Evolutionary conservation across 2,888 invertebrate species (phyloP).

Genomic region (Ectemnius lituratus): DNA sequence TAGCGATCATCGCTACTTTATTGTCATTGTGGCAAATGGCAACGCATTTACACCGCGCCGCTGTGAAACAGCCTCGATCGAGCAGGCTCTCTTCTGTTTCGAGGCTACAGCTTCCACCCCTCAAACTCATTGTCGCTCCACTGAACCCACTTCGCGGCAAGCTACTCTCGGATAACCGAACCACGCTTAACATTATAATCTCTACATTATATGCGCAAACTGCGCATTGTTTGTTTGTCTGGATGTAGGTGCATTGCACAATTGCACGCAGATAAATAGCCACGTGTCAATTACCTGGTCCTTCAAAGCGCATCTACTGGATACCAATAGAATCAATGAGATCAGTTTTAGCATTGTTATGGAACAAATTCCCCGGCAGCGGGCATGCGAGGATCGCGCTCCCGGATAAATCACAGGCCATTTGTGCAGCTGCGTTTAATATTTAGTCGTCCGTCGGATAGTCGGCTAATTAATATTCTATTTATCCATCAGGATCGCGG

Average conservation of each 20-base stretch:
- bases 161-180: neutral
- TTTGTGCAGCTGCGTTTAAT: conserved; percentile 50
- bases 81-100: neutral
- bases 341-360: conserved; percentile 38
- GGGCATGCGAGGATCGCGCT: neutral
- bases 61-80: conserved; percentile 23
- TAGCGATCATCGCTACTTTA: conserved; percentile 39
- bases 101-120: neutral
- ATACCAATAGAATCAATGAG: conserved; percentile 27
- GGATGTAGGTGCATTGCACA: neutral
- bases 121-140: neutral
- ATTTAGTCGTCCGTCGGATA: conserved; percentile 55
- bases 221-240: neutral
- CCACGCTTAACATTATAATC: neutral
- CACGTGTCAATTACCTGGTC: conserved; percentile 49
- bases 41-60: neutral
- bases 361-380: conserved; percentile 32
- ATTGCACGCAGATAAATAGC: conserved; percentile 6
- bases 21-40: conserved; percentile 39
- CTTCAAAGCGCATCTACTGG: conserved; percentile 46
- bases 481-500: conserved; percentile 42
- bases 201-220: neutral
- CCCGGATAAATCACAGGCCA: conserved; percentile 46
- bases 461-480: conserved; percentile 62
- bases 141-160: neutral